Evolutionary conservation across 2,888 invertebrate species (phyloP).

Genomic region (Frankliniella fusca): DNA sequence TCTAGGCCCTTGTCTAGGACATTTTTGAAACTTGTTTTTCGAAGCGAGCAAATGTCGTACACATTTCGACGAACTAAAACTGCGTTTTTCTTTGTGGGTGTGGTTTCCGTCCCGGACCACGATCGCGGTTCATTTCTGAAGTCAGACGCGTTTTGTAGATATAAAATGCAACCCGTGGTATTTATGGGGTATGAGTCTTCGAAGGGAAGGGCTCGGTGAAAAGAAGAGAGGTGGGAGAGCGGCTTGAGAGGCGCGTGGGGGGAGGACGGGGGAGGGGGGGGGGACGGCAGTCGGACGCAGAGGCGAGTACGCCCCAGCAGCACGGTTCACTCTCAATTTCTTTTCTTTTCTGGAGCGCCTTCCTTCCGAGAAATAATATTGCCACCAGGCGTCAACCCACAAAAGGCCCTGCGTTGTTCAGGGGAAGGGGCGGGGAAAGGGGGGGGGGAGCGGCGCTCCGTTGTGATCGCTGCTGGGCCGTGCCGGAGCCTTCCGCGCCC

Average conservation of each 20-base stretch:
- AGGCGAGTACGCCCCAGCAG: neutral
- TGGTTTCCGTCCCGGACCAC: neutral
- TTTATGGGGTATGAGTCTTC: no score
- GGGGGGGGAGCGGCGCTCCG: neutral
- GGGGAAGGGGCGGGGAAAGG: neutral
- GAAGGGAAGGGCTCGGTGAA: neutral
- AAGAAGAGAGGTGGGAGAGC: neutral
- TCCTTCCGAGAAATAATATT: conserved; percentile 3
- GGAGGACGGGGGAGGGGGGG: neutral
- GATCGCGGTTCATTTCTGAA: no score
- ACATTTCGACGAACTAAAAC: no score
- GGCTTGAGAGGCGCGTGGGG: no score
- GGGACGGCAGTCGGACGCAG: neutral
- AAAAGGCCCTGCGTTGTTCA: neutral
- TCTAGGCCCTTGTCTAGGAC: no score
- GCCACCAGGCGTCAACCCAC: neutral
- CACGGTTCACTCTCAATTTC: neutral
- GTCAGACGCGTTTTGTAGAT: no score
- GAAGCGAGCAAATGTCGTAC: no score
- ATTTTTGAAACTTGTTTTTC: no score
- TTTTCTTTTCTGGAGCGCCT: neutral
- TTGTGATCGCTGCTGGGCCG: neutral
- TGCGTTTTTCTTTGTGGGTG: neutral
- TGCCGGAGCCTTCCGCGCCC: neutral
- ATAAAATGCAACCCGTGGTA: no score